These are phyloP conservation scores for Leptoclinus maculatus DNA, from an alignment of 2,797 vertebrate genomes.

Conservation along the genomic window DNA sequence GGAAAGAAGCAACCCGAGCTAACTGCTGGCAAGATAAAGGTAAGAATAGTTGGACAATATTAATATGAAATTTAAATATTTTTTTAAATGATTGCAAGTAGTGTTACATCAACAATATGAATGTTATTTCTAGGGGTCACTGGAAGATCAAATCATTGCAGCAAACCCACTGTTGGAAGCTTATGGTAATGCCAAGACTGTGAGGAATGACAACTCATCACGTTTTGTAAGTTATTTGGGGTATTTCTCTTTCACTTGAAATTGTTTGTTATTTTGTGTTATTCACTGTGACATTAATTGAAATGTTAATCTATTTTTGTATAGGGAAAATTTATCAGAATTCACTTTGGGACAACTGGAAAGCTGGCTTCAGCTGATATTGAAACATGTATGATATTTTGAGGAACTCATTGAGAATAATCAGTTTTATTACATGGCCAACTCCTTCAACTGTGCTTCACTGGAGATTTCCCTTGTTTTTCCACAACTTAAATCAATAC, in stretches of 20 bases:
- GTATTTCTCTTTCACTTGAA: constrained; percentile 1
- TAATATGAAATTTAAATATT: neutral
- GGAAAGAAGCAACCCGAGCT: constrained; percentile 57
- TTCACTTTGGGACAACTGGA: constrained; percentile 88
- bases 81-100: neutral
- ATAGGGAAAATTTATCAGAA: constrained; percentile 92
- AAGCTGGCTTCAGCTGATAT: constrained; percentile 92
- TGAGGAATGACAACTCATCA: constrained; percentile 93
- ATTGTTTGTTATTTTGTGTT: constrained; percentile 20
- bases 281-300: neutral
- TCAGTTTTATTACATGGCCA: neutral
- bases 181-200: constrained; percentile 91
- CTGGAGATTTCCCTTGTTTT: neutral
- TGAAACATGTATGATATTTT: constrained; percentile 75
- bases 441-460: neutral
- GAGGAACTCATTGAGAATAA: neutral
- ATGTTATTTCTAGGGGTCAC: constrained; percentile 80
- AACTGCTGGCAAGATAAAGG: constrained; percentile 80
- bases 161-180: constrained; percentile 90
- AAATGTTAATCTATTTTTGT: constrained; percentile 12
- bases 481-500: constrained; percentile 11
- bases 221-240: constrained; percentile 82
- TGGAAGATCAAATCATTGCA: constrained; percentile 85
- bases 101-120: neutral
- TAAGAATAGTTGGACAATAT: neutral